phyloP scores from a whole-genome alignment of 35 echinoderm and acorn worm species.

The Amphiura filiformis region DNA sequence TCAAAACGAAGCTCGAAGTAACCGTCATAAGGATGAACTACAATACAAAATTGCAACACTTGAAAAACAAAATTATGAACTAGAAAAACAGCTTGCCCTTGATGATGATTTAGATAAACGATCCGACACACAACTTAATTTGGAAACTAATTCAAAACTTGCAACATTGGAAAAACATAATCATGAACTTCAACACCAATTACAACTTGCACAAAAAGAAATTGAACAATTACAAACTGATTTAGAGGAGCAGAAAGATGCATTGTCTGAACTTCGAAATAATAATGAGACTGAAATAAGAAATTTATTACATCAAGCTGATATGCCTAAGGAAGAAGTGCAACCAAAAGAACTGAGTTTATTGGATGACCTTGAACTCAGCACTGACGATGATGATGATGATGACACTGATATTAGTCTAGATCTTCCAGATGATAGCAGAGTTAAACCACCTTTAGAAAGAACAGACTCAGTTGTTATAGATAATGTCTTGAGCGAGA shows the following conservation, averaged over 20 bases:
- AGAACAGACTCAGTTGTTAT: background rate
- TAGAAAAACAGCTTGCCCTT: background rate
- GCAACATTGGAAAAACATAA: background rate
- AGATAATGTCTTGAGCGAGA: background rate
- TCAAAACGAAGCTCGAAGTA: slow-evolving; percentile 18
- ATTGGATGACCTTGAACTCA: background rate
- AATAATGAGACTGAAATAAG: background rate
- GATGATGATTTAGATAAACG: too few species aligned
- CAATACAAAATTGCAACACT: slow-evolving; percentile 9
- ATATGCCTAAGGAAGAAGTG: background rate
- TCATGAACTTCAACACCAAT: background rate
- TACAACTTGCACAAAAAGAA: background rate
- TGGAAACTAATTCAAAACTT: too few species aligned
- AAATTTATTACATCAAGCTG: background rate
- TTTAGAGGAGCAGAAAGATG: background rate
- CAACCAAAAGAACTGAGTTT: background rate
- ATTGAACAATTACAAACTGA: background rate
- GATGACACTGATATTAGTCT: background rate
- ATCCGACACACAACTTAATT: too few species aligned
- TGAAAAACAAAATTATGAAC: background rate
- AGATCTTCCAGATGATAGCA: background rate
- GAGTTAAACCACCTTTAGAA: background rate
- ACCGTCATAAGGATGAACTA: background rate
- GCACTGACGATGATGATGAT: background rate
- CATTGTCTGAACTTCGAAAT: background rate